These are phyloP conservation scores for Drosophila subquinaria DNA, from an alignment of 2,888 invertebrate species.

Conservation along the genomic window DNA sequence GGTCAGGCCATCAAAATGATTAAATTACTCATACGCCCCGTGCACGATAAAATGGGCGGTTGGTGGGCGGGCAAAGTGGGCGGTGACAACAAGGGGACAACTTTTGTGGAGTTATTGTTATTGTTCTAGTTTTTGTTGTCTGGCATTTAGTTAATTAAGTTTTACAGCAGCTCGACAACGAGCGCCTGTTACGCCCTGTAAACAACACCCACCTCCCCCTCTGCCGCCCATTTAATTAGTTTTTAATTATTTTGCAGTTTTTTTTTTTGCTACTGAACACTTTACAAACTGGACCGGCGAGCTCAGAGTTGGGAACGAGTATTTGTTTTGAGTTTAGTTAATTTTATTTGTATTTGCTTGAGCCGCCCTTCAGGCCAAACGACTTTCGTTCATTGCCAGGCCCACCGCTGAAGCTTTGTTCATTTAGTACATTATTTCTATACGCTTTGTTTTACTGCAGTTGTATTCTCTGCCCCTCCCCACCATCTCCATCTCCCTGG, in stretches of 20 bases:
- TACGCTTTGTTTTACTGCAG: constrained; percentile 64
- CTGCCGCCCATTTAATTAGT: constrained; percentile 65
- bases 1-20: constrained; percentile 69
- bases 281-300: constrained; percentile 35
- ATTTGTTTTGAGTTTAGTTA: constrained; percentile 68
- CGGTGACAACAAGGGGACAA: constrained; percentile 20
- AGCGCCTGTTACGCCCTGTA: constrained; percentile 30
- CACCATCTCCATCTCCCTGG: no score
- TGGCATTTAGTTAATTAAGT: constrained; percentile 76
- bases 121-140: constrained; percentile 52
- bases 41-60: constrained; percentile 27
- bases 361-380: constrained; percentile 44
- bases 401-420: constrained; percentile 44
- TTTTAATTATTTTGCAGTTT: constrained; percentile 72
- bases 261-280: constrained; percentile 20
- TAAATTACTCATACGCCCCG: constrained; percentile 76
- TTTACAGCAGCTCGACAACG: constrained; percentile 64
- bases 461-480: constrained; percentile 2
- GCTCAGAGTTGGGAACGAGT: constrained; percentile 33
- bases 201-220: constrained; percentile 4
- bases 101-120: constrained; percentile 56
- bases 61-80: constrained; percentile 9
- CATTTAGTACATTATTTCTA: constrained; percentile 70
- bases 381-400: constrained; percentile 6
- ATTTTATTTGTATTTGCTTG: constrained; percentile 75